Conservation (phyloP, 1,140 invertebrate genomes). For the Drosophila willistoni region DNA sequence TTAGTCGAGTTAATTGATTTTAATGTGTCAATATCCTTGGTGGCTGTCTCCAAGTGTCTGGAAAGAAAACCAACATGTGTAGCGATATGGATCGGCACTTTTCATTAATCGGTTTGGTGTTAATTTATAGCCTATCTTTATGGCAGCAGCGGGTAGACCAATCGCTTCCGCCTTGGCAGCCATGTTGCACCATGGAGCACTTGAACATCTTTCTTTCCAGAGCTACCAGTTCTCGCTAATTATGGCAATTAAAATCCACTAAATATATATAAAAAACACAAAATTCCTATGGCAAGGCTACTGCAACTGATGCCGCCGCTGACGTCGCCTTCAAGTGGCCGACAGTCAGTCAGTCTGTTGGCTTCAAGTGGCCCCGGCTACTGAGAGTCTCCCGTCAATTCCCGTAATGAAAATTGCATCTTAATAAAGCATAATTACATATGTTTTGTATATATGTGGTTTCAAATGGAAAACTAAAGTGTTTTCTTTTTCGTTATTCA, state of each 20-base stretch:
- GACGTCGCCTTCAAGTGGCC: slow-evolving; percentile 67
- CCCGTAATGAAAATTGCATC: slow-evolving; percentile 64
- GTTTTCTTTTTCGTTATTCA: slow-evolving; percentile 21
- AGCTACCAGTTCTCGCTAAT: slow-evolving; percentile 63
- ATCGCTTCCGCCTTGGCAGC: slow-evolving; percentile 69
- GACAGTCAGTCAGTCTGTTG: slow-evolving; percentile 16
- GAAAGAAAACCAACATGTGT: slow-evolving; percentile 56
- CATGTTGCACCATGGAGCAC: slow-evolving; percentile 67
- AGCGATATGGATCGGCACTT: slow-evolving; percentile 70
- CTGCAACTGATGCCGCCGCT: not conserved
- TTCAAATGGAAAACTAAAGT: slow-evolving; percentile 49
- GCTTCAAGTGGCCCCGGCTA: slow-evolving; percentile 54
- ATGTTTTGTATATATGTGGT: slow-evolving; percentile 6
- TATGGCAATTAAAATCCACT: slow-evolving; percentile 79
- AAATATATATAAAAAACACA: slow-evolving; percentile 49
- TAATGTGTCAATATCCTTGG: slow-evolving; percentile 63
- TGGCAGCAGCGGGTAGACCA: slow-evolving; percentile 29
- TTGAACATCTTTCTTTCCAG: slow-evolving; percentile 53
- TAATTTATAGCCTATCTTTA: slow-evolving; percentile 75
- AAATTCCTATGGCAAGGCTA: slow-evolving; percentile 37
- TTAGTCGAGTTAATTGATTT: slow-evolving; percentile 63
- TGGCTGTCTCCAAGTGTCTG: slow-evolving; percentile 31
- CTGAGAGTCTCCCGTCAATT: slow-evolving; percentile 23
- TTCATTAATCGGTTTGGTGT: slow-evolving; percentile 79
- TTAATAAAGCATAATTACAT: slow-evolving; percentile 66